Evolutionary conservation across 2,888 invertebrate species (phyloP), one percentile per base, ranked within the genome.

Genomic region (Coenonympha arcania): DNA sequence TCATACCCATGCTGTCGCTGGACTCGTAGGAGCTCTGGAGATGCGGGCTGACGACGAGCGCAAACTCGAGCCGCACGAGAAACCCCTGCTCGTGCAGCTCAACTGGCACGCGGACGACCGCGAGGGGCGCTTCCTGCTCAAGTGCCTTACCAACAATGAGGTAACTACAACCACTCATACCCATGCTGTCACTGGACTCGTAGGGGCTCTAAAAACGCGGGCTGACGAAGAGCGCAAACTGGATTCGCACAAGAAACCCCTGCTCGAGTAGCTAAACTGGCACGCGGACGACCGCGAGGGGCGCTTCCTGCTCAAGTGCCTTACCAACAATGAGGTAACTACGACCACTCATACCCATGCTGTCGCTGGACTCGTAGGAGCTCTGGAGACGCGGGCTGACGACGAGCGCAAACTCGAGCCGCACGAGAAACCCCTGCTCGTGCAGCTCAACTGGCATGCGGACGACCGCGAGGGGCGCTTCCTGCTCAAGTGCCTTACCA

Each of bases 81-180:
- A 96, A 73, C 99, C 99, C 0, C 87, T 99, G 55, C 87, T 98
- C 55, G 98, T 99, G 51, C 99, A 99, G 84, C 90, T 99, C 49
- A 98, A 98, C 87, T 99, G 99, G 99, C 98, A 99, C 75, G 95
- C 96, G 52, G 99, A 99, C 75, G 99, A 99, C 77, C 88, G 98
- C 45, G 99, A 99, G 83, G 99, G 99, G 20, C 90, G 99, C 54
- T 99, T 99, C 85, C 88, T 99, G 59, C 90, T 99, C 50, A 92
- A 95, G 74, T 92, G 95, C 77, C 92, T 95, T 69, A 95, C 93
- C 72, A 94, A 93, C 70, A 94, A 93, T 76, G 94, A 94, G 68
- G 91, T 91, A 9, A 43, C n/a, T n/a, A n/a, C 93, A 99, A 70
- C 99, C 99, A 15, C 99, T 99, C 87, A 97, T 99, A 96, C 90